Percentiles rank a stretch among this genome's conserved stretches.
These are phyloP conservation scores for Cheilosia soror DNA, from an alignment of 2,888 invertebrate species.

Conservation along the genomic window DNA sequence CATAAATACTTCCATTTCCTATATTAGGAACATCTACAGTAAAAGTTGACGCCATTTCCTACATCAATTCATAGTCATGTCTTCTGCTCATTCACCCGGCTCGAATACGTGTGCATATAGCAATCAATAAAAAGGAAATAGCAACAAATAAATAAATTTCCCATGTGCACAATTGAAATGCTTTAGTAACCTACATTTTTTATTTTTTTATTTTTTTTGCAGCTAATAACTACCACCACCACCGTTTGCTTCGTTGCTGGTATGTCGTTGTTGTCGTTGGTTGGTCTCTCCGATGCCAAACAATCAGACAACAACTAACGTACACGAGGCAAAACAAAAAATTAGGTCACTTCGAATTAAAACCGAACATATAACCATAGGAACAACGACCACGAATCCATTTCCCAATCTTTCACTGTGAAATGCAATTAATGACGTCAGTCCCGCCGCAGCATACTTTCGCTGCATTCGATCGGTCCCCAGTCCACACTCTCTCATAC, in stretches of 20 bases:
- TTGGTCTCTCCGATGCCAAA: constrained; percentile 15
- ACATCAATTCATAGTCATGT: neutral
- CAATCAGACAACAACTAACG: constrained; percentile 39
- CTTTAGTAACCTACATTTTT: constrained; percentile 51
- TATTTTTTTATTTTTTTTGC: neutral
- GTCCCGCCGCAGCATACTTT: constrained; percentile 42
- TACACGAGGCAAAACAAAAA: constrained; percentile 18
- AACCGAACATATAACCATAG: constrained; percentile 45
- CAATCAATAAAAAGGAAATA: constrained; percentile 14
- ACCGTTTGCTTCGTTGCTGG: constrained; percentile 7
- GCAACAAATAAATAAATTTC: constrained; percentile 16
- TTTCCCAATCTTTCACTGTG: constrained; percentile 45
- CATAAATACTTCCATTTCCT: too few species aligned
- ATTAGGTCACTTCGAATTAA: constrained; percentile 66
- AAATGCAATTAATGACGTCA: constrained; percentile 70
- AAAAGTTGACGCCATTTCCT: neutral
- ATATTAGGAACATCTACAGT: neutral
- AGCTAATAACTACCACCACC: constrained; percentile 43
- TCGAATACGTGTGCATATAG: neutral
- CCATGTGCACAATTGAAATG: constrained; percentile 45
- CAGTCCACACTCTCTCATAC: constrained; percentile 1
- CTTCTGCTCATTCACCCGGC: neutral
- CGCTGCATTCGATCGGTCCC: constrained; percentile 50
- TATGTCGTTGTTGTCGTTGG: neutral
- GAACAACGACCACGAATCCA: constrained; percentile 41